Evolutionary conservation across 2,797 vertebrate species (phyloP), one percentile per base, ranked within the genome.

Genomic region (Enteromius argenteus): DNA sequence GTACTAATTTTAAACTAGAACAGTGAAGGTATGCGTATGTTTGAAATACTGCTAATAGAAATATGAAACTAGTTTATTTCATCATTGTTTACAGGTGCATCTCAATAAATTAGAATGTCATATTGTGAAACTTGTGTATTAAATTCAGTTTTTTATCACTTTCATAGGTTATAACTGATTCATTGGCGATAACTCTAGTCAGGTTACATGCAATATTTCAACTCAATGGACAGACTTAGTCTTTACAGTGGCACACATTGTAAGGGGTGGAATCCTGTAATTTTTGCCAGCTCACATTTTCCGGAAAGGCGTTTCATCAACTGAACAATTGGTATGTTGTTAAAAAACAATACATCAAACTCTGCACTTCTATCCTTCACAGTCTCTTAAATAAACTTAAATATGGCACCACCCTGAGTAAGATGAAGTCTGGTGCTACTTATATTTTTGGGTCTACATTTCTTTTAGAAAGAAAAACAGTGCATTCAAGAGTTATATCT

Each of bases 401-500:
- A 62, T 62, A 15, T 62, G 2, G 13, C 60, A 7, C 27, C 6
- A 62, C 60, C 6, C 5, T 62, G 5, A 62, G 14, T 30, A 62
- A 30, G 60, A 62, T 62, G 13, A 15, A 30, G 37, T 15, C 39
- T 71, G 11, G 32, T 30, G 30, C 23, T 23, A 73, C 14, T 72
- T 77, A 42, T 39, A 51, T 30, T 30, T 69, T 44, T 64, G 35
- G 4, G 8, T 42, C 32, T 62, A 5, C 5, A 75, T 71, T 83
- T 84, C 13, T 46, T 66, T 67, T 21, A 56, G 76, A 83, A 84
- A 86, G 62, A 67, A 83, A 83, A 77, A 60, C 51, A 44, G 5
- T 1, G 9, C 74, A 82, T 86, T 89, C 73, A 76, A 72, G 69
- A 79, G 66, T 46, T 78, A 46, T 78, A 81, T 81, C 9, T 15